These are phyloP conservation scores for Mechanitis messenoides DNA, from an alignment of 2,888 invertebrate genomes.

Conservation along the genomic window DNA sequence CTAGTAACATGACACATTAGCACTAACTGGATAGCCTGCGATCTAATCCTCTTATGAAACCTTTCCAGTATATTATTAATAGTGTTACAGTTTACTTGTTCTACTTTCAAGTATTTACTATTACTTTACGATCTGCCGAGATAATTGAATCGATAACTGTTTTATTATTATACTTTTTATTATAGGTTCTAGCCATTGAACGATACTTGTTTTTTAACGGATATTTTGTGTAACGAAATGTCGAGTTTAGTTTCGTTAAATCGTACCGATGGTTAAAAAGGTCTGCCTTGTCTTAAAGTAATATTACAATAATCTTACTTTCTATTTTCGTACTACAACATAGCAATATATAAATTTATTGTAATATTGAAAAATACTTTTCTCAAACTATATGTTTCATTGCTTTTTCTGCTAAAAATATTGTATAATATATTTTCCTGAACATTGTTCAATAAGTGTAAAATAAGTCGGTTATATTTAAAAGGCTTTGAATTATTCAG, in stretches of 20 bases:
- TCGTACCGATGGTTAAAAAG: background rate
- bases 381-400: no score
- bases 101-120: background rate
- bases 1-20: slow-evolving; percentile 2
- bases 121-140: background rate
- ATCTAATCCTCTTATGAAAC: slow-evolving; percentile 26
- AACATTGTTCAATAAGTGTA: background rate
- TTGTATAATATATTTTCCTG: no score
- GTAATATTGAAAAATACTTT: background rate
- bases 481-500: background rate
- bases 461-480: background rate
- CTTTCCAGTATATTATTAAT: slow-evolving; percentile 25
- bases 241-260: background rate
- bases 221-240: background rate
- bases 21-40: slow-evolving; percentile 16
- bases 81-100: slow-evolving; percentile 7
- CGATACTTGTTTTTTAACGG: no score
- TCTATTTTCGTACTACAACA: no score
- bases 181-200: no score
- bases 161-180: no score
- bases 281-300: no score
- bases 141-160: background rate
- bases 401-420: no score
- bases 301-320: no score
- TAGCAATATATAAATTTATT: background rate